Evolutionary conservation across 2,113 vertebrate genomes (phyloP), one percentile per base, ranked within the genome.

Genomic region (Python bivittatus): DNA sequence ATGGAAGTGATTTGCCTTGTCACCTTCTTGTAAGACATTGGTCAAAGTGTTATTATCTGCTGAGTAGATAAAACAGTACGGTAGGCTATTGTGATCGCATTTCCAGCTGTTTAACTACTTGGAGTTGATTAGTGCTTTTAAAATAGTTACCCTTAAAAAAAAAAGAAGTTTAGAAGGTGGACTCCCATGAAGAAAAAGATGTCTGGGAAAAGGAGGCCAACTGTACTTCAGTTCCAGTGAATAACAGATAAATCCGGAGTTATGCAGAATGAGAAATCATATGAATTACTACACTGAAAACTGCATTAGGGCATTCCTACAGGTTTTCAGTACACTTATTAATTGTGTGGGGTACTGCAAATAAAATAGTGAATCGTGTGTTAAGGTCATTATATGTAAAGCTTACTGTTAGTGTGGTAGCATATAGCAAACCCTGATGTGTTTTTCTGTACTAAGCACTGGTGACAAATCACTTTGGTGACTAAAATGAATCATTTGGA

Each of bases 391-490:
- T 96, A 96, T 97, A 93, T 91, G 64, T 94, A 94, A 93, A 94
- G 94, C 64, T 94, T 94, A 92, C 93, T 72, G 92, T 92, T 96
- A 25, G 91, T 92, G 94, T 95, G 93, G 90, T 95, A 97, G 92
- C 91, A 57, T 83, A 90, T 94, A 42, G 57, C 84, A 89, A 57
- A 27, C 44, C n/a, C 1, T 94, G 58, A 93, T 87, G 20, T 84
- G 85, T 93, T 95, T 95, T 91, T 93, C 92, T 88, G 91, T 68
- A 42, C 88, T 96, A 95, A 93, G 92, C 91, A 94, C 68, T 95
- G 92, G 94, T 97, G 95, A 95, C 95, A 97, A 93, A 96, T 93
- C 93, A 93, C 92, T 93, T 92, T 92, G 92, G 95, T 93, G 95
- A 92, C 93, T 92, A 92, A 93, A 94, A 91, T 96, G 94, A 96